phyloP scores from a whole-genome alignment of 2,888 invertebrate genomes.

The Coelogynopora nodosa region DNA sequence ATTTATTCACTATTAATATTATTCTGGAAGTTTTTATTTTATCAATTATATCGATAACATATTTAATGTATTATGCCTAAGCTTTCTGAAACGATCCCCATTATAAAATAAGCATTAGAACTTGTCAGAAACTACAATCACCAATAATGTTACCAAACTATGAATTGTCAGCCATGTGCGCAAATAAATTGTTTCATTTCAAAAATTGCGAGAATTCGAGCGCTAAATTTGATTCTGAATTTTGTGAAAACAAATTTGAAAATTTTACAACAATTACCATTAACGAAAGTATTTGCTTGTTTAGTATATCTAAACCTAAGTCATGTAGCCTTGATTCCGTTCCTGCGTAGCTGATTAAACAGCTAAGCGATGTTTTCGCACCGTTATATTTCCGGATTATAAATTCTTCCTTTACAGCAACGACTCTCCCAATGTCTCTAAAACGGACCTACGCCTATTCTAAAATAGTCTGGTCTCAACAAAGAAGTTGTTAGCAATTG shows the following conservation, averaged over 20 bases:
- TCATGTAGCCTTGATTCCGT: not conserved
- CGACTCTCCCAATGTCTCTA: not conserved
- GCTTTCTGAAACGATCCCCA: too few relatives aligned
- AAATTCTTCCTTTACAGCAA: not conserved
- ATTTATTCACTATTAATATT: too few relatives aligned
- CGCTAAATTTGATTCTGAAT: not conserved
- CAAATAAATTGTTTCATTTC: not conserved
- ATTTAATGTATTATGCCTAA: too few relatives aligned
- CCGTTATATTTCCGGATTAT: not conserved
- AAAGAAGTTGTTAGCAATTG: not conserved
- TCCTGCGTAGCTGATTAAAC: not conserved
- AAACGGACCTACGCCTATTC: not conserved
- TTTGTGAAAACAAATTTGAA: not conserved
- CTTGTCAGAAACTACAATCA: too few relatives aligned
- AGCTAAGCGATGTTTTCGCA: not conserved
- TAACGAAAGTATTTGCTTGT: not conserved
- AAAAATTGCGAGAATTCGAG: not conserved
- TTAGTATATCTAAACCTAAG: not conserved
- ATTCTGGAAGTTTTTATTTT: too few relatives aligned
- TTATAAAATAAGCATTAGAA: too few relatives aligned
- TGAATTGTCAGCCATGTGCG: too few relatives aligned
- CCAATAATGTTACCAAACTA: too few relatives aligned
- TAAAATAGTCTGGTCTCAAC: not conserved
- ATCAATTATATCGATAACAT: too few relatives aligned
- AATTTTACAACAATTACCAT: not conserved